Percentiles rank a stretch among this genome's conserved stretches.
These are phyloP conservation scores for Caloenas nicobarica DNA, from an alignment of 2,113 vertebrate species.

Conservation along the genomic window DNA sequence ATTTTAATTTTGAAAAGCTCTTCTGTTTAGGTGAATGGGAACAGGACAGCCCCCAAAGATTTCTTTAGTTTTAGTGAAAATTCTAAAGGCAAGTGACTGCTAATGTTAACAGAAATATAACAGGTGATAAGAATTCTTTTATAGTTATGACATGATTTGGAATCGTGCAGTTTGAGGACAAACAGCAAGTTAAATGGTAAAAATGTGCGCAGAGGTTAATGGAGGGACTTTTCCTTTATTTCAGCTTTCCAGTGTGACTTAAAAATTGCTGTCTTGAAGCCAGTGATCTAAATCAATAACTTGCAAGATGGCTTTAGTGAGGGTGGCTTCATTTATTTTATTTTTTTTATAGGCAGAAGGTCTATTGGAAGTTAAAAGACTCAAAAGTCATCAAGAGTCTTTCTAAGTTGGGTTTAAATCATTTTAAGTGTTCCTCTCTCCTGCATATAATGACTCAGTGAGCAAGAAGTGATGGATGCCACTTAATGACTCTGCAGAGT, in stretches of 20 bases:
- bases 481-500: neutral
- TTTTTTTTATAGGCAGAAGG: neutral
- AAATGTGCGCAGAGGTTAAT: neutral
- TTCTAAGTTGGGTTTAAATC: neutral
- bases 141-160: neutral
- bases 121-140: neutral
- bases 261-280: neutral
- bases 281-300: neutral
- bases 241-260: neutral
- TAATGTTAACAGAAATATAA: neutral
- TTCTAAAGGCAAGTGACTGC: neutral
- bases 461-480: constrained; percentile 14
- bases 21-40: neutral
- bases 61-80: neutral
- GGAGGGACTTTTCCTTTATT: neutral
- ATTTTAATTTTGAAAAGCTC: neutral
- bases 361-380: neutral
- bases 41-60: neutral
- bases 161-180: neutral
- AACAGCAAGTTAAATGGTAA: neutral
- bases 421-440: neutral
- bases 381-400: neutral
- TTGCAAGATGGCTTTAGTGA: neutral
- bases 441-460: neutral
- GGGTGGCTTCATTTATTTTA: neutral